Evolutionary conservation across 2,888 invertebrate genomes (phyloP), one percentile per base, ranked within the genome.

Genomic region (Patella caerulea): DNA sequence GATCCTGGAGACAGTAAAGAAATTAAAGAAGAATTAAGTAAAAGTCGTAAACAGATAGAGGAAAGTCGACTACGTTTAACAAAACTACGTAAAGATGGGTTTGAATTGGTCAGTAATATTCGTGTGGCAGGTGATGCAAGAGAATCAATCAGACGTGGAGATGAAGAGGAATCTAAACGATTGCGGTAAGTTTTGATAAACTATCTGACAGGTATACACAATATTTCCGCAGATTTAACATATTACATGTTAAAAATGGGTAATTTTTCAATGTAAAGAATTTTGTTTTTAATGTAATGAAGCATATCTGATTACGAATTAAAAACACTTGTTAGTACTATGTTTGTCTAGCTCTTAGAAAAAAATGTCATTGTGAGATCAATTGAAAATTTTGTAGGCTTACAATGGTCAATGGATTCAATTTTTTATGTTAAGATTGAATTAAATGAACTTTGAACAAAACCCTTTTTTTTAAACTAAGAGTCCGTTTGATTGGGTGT

Each of bases 81-180:
- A 4, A 92, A 91, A 78, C 85, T 92, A 2, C 84, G 87, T 56
- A 84, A 88, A 70, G 92, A 92, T 87, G 92, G 92, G 7, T 86
- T 88, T 78, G 91, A 92, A 77, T 83, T 92, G 17, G 91, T 92
- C 14, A 89, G 91, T 9, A 91, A 92, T 77, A 89, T 92, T 52
- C 85, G 90, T 19, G 91, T 91, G 34, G 92, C 91, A n/a, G 90
- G 89, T 9, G 91, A 92, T 86, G 87, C 91, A 0, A 81, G 91
- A 52, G 92, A 92, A 73, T 87, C 89, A 52, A 79, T 83, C 7
- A 83, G 91, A 12, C 81, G 92, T 71, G 84, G 86, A 53, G 88
- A 90, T 72, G 91, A 92, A 78, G 91, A 91, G 54, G 91, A 91
- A 74, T 84, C 87, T 11, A 86, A 87, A 72, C 82, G 90, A 78